These are phyloP conservation scores for Lamellibrachia satsuma DNA, from an alignment of 2,888 invertebrate species.

Conservation along the genomic window DNA sequence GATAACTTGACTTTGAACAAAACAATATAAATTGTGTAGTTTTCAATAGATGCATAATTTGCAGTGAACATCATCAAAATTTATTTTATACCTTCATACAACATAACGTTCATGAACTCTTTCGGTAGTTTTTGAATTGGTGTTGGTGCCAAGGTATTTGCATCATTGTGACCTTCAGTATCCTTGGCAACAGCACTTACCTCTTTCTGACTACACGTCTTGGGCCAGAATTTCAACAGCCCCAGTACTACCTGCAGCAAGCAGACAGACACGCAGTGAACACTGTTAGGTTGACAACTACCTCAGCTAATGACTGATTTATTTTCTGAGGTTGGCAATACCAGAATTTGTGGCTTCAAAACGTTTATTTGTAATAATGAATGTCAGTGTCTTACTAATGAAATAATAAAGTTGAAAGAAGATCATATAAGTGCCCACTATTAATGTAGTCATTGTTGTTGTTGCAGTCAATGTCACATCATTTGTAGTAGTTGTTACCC, in stretches of 20 bases:
- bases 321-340: not conserved
- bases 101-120: not conserved
- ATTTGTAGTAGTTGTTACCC: too few relatives aligned
- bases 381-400: not conserved
- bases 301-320: not conserved
- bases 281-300: not conserved
- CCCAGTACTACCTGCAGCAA: slow-evolving; percentile 78
- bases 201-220: slow-evolving; percentile 98
- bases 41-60: too few relatives aligned
- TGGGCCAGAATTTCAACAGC: slow-evolving; percentile 97
- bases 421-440: not conserved
- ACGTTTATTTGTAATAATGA: not conserved
- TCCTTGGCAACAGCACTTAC: slow-evolving; percentile 55
- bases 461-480: too few relatives aligned
- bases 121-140: too few relatives aligned
- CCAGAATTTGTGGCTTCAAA: not conserved
- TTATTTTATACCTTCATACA: too few relatives aligned
- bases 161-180: too few relatives aligned
- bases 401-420: not conserved
- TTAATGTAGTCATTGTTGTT: not conserved
- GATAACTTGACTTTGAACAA: too few relatives aligned
- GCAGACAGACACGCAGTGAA: not conserved
- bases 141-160: too few relatives aligned
- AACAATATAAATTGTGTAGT: too few relatives aligned
- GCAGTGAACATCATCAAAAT: too few relatives aligned